Evolutionary conservation across 2,888 invertebrate genomes (phyloP).

Genomic region (Lomographa bimaculata): DNA sequence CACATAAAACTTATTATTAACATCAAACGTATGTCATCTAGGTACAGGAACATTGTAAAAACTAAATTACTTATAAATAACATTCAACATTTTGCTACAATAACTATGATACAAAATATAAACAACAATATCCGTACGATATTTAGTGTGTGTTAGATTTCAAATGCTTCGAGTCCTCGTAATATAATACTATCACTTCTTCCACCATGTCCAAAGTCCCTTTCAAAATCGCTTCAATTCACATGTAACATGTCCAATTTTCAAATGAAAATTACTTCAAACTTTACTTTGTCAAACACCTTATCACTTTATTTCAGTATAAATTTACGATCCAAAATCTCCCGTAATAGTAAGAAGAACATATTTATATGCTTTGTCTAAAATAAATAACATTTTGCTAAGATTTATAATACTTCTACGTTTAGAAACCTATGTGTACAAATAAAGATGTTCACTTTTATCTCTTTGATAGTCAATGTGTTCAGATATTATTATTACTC

Average conservation of each 20-base stretch:
- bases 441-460: slow-evolving; percentile 35
- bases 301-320: slow-evolving; percentile 10
- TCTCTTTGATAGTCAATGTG: slow-evolving; percentile 19
- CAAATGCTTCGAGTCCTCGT: slow-evolving; percentile 1
- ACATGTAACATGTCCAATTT: too few species aligned
- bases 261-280: slow-evolving; percentile 6
- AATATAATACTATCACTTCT: slow-evolving; percentile 6
- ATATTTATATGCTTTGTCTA: slow-evolving; percentile 18
- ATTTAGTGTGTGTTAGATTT: slow-evolving; percentile 5
- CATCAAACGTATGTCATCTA: slow-evolving; percentile 41
- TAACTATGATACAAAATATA: slow-evolving; percentile 17
- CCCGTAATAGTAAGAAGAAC: slow-evolving; percentile 18
- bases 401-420: slow-evolving; percentile 27
- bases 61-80: slow-evolving; percentile 48
- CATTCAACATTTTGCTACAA: slow-evolving; percentile 37
- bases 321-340: slow-evolving; percentile 19
- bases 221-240: slow-evolving; percentile 2
- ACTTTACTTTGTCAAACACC: slow-evolving; percentile 2
- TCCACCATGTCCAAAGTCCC: background rate
- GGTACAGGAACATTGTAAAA: slow-evolving; percentile 65
- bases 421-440: slow-evolving; percentile 28
- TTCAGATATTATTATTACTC: too few species aligned
- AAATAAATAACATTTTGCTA: slow-evolving; percentile 17
- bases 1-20: slow-evolving; percentile 44
- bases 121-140: slow-evolving; percentile 4